phyloP scores from a whole-genome alignment of 2,888 invertebrate species.

The Aphodius sticticus region DNA sequence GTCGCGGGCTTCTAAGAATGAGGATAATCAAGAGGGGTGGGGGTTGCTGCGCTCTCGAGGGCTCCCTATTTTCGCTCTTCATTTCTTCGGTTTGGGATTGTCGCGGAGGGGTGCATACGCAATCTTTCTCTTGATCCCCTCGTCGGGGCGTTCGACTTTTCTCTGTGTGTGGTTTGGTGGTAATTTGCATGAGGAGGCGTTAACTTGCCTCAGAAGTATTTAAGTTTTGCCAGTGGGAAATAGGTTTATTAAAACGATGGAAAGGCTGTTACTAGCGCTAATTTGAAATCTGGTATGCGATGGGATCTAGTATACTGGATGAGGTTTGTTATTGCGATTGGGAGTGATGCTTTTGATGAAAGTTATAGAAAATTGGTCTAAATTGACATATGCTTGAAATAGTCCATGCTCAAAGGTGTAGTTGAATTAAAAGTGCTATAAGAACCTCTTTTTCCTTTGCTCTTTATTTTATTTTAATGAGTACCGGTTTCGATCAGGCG shows the following conservation, averaged over 20 bases:
- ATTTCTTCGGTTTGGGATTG: slow-evolving; percentile 19
- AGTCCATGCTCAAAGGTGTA: no score
- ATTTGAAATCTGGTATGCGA: background rate
- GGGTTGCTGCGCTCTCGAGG: slow-evolving; percentile 33
- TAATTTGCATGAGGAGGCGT: slow-evolving; percentile 14
- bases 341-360: no score
- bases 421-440: no score
- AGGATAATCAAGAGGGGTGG: slow-evolving; percentile 57
- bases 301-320: no score
- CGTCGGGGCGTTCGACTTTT: background rate
- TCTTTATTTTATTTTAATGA: no score
- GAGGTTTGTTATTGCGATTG: no score
- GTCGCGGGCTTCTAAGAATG: slow-evolving; percentile 50
- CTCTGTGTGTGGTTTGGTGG: slow-evolving; percentile 6
- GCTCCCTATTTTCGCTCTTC: slow-evolving; percentile 31
- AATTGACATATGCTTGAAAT: no score
- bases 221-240: slow-evolving; percentile 17
- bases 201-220: slow-evolving; percentile 19
- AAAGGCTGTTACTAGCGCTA: background rate
- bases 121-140: slow-evolving; percentile 21
- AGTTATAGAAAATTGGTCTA: no score
- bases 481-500: no score
- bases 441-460: no score
- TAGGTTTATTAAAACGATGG: slow-evolving; percentile 17
- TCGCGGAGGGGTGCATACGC: slow-evolving; percentile 29